These are phyloP conservation scores for Procapra przewalskii DNA, from an alignment of 2,113 vertebrate genomes.

Conservation along the genomic window DNA sequence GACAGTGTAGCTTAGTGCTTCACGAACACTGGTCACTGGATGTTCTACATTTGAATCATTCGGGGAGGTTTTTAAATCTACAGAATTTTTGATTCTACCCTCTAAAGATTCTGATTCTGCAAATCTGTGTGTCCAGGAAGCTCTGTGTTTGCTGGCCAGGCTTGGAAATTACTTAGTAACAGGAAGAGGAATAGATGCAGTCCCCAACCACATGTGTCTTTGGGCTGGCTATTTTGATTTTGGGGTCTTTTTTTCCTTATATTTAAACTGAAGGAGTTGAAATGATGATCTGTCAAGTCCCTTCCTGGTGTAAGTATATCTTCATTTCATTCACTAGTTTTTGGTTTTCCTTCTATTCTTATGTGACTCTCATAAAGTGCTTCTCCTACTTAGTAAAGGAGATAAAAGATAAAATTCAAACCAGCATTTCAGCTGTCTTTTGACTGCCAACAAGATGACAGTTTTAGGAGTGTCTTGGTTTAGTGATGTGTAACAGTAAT, in stretches of 20 bases:
- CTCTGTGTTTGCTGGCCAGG: not conserved
- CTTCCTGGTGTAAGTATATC: not conserved
- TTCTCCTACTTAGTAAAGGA: constrained; percentile 4
- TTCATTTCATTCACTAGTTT: not conserved
- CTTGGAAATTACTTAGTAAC: not conserved
- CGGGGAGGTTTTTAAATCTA: not conserved
- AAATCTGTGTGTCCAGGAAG: not conserved
- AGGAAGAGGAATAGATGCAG: not conserved
- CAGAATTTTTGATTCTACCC: not conserved
- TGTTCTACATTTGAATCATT: not conserved
- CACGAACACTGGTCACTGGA: not conserved
- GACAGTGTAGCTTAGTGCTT: not conserved
- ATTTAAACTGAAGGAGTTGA: not conserved
- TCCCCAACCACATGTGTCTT: not conserved
- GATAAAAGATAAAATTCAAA: constrained; percentile 39
- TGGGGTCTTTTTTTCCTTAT: not conserved
- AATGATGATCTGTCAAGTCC: not conserved
- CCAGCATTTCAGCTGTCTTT: constrained; percentile 19
- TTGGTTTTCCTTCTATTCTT: not conserved
- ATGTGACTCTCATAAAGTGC: not conserved
- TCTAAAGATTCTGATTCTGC: not conserved
- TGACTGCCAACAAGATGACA: constrained; percentile 1
- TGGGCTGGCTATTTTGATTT: not conserved
- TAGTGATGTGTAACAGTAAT: not conserved
- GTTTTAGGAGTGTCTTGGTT: constrained; percentile 18